Evolutionary conservation across 1,140 invertebrate species (phyloP), one percentile per base, ranked within the genome.

Genomic region (Pentalonia nigronervosa): DNA sequence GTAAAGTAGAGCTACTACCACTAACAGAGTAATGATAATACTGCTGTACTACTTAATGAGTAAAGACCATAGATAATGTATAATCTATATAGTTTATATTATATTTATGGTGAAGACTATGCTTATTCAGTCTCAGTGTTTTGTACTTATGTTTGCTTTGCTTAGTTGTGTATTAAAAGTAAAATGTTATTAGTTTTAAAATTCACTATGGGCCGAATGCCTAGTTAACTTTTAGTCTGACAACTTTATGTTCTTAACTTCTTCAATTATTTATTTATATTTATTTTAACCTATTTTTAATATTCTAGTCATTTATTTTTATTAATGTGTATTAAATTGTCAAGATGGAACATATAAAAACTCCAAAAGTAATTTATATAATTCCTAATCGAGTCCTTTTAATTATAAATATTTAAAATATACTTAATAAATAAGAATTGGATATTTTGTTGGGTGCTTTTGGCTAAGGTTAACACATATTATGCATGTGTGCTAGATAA

Each of bases 331-430:
- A 23, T 93, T 93, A 3, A 56, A 30, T 83, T 56, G 7, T 21
- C 81, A 84, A 93, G 47, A 93, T 93, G 91, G 91, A 93, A 93
- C 91, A 93, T 45, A 93, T 93, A 47, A 93, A 93, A 93, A 93
- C 91, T 93, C 91, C 91, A 93, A 93, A 93, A 93, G 91, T 93
- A 93, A 93, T 84, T 93, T 86, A 86, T 20, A 53, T 36, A 20
- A 53, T 93, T 53, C 34, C 23, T 86, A 83, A 48, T 93, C 81
- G 7, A 7, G 30, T 41, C 48, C 34, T 30, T 56, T 30, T 53
- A 30, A 93, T 86, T 23, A 50, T 93, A 92, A n/a, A 81, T 45
- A 50, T 41, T 25, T 25, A 60, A 89, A 81, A 86, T 86, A 50
- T 56, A 48, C 14, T 48, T 41, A 48, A n/a, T 93, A 21, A 86